Base-by-base conservation (phyloP, 2,113 vertebrate species). In the Prunella fulvescens region DNA sequence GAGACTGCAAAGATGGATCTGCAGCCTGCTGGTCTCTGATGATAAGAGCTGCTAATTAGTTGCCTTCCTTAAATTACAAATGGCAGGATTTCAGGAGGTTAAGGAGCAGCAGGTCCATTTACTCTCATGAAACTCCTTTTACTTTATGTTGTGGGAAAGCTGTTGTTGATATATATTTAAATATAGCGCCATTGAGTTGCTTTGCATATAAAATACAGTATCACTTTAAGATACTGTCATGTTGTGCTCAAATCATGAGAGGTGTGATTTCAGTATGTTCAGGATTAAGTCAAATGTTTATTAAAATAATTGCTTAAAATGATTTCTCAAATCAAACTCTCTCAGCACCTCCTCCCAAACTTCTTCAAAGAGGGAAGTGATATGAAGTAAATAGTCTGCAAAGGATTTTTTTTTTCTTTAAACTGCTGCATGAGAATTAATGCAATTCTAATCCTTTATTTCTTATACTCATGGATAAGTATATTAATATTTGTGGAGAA, bases 281-380 rank as follows among this genome's bases (percentile, higher is more conserved):
- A 35, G 35, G 40, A 62, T 48, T 70, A 66, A 84, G 33, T 74
- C 35, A 66, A n/a, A n/a, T 44, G 14, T 77, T 74, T 81, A 65
- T 90, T 79, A 60, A 76, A 80, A 86, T 54, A 61, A 45, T 42
- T 57, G 42, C 67, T 90, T 81, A 60, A 92, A 92, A 86, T 47
- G 2, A 54, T 74, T 80, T 73, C 23, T 71, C 40, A 53, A 61
- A 70, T 70, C n/a, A 66, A n/a, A 67, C 24, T 60, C 14, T 35
- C 17, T 50, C 23, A 65, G 26, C 9, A 23, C 24, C 29, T 87
- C 62, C 19, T 82, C 45, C 50, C 58, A 88, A 33, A 92, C 64
- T 71, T 72, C 66, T 82, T 77, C 40, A 45, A 39, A 77, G 62
- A 82, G 72, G 42, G 31, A 69, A 48, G 23, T 74, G 12, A 11